phyloP scores from a whole-genome alignment of 2,888 invertebrate genomes.

The Nephrotoma appendiculata region DNA sequence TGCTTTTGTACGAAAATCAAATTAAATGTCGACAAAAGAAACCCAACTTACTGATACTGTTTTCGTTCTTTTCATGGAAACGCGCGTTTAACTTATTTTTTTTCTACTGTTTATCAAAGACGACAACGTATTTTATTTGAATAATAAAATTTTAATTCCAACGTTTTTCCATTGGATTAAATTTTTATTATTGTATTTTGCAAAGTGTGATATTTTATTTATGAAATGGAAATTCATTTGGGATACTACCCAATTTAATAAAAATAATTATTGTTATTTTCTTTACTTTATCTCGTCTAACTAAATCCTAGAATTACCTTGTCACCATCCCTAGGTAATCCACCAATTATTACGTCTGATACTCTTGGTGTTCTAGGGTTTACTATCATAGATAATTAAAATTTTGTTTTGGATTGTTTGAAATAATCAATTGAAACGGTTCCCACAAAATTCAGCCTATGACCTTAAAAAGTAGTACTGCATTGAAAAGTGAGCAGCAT shows the following conservation, averaged over 20 bases:
- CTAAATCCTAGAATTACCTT: too few relatives aligned
- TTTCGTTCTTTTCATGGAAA: neutral
- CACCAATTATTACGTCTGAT: neutral
- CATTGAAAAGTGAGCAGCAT: too few relatives aligned
- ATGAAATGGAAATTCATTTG: neutral
- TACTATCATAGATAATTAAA: neutral
- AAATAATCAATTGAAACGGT: neutral
- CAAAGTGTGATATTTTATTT: neutral
- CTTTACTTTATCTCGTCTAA: too few relatives aligned
- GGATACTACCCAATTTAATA: too few relatives aligned
- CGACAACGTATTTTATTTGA: neutral
- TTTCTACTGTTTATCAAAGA: neutral
- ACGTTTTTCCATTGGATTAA: neutral
- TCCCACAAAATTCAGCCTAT: neutral
- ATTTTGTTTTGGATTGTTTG: neutral
- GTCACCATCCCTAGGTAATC: neutral
- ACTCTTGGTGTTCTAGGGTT: neutral
- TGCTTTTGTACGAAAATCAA: neutral
- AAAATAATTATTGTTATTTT: too few relatives aligned
- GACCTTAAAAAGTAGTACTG: too few relatives aligned
- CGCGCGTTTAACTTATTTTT: neutral
- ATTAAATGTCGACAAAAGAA: neutral
- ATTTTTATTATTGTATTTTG: neutral
- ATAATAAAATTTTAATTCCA: neutral
- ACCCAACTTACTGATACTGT: neutral